Base-by-base conservation (phyloP, 2,797 vertebrate genomes). In the Apodemus agrarius region DNA sequence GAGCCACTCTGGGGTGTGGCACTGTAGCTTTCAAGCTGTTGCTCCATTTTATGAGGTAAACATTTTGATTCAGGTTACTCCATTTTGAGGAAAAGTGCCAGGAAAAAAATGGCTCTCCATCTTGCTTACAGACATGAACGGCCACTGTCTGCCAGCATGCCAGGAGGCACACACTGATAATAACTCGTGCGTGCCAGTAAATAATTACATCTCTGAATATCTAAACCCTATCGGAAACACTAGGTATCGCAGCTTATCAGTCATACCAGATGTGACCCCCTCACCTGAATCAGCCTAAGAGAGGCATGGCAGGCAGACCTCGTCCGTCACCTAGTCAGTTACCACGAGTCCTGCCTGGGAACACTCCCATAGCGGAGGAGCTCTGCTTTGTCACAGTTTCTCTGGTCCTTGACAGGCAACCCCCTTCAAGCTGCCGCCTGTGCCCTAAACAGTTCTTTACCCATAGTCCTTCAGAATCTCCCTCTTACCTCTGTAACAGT, bases 131-230 rank as follows among this genome's bases (percentile, higher is more conserved):
- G 37, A 89, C 6, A 54, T 8, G 26, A 34, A 57, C 26, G 31
- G 61, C 29, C 29, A 31, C 49, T 40, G 29, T 24, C 54, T 46
- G 54, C 72, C 72, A 76, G 54, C 19, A 59, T 7, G 7, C 37
- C 87, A 61, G 69, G 10, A 46, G 54, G 37, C 72, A 61, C n/a
- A 61, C 72, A 76, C 87, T 21, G 37, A n/a, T 59, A 76, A 61
- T 43, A 72, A 57, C 9, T 21, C 29, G n/a, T 29, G 72, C 34
- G 72, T 89, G 72, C 54, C 87, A 89, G 76, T 76, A 89, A 89
- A 46, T 89, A 89, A 75, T 89, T 43, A 24, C 49, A 67, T 31
- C 86, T 89, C 22, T 22, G 69, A 75, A 34, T 89, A 59, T 59
- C 74, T 43, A 89, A 59, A 34, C 54, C 37, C 37, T 59, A 34